Percentiles rank a stretch among this genome's conserved stretches.
phyloP scores from a whole-genome alignment of 64 coral and sea anemone genomes.

The Pocillopora damicornis region DNA sequence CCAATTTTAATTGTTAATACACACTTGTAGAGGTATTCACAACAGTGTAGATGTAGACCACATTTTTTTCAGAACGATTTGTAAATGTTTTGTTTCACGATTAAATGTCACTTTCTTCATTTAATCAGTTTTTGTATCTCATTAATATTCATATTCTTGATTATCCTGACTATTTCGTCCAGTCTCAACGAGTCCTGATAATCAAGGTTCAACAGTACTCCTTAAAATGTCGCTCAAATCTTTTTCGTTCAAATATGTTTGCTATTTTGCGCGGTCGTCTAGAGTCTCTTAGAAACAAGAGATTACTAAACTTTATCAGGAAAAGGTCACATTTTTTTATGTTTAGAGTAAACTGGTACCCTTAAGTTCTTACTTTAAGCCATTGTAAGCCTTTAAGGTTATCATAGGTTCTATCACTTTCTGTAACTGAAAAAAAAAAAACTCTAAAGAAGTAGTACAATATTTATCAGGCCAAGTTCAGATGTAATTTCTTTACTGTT shows the following conservation, averaged over 20 bases:
- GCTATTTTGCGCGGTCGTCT: background rate
- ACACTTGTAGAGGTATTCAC: too few relatives aligned
- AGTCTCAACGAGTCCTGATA: too few relatives aligned
- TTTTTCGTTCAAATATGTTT: background rate
- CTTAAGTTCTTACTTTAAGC: background rate
- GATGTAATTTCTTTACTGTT: background rate
- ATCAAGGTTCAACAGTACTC: too few relatives aligned
- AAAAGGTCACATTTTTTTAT: background rate
- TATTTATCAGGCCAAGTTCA: background rate
- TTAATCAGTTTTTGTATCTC: too few relatives aligned
- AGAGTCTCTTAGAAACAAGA: background rate
- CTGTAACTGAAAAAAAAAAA: background rate
- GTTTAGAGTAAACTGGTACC: background rate
- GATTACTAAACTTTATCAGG: background rate
- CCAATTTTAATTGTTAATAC: too few relatives aligned
- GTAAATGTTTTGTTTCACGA: too few relatives aligned
- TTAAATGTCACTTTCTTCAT: too few relatives aligned
- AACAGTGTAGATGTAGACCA: too few relatives aligned
- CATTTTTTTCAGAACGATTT: too few relatives aligned
- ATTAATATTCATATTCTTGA: too few relatives aligned
- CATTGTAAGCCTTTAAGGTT: background rate
- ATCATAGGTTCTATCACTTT: background rate
- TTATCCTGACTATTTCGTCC: too few relatives aligned
- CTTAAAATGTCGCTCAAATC: background rate
- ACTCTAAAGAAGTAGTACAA: background rate